Evolutionary conservation across 1,140 invertebrate species (phyloP), one percentile per base, ranked within the genome.

Genomic region (Matsumurasca onukii): DNA sequence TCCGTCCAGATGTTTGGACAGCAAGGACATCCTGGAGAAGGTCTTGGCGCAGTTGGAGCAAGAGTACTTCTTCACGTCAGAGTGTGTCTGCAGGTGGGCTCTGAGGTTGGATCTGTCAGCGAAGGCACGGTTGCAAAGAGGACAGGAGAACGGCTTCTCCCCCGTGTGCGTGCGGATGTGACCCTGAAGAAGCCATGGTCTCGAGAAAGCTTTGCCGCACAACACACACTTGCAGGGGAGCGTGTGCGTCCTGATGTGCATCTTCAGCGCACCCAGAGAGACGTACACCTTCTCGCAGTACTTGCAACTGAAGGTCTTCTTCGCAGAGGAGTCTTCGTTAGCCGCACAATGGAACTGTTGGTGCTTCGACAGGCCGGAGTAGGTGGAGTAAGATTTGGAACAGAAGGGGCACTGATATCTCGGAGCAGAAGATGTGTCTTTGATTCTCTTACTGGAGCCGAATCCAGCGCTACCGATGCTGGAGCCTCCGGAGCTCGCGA

Each of bases 171-270:
- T 97, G 25, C 94, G 84, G 75, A 97, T 95, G 81, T 97, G 95
- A 1, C 95, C 94, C 81, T 98, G 95, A 1, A 98, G 86, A 29
- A 98, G 81, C 97, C 97, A 98, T 0, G 97, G 97, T 30, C 97
- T 83, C 0, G 94, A 97, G 82, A 99, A 99, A 0, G 96, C 95
- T 78, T 99, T 99, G 0, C 96, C 96, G 78, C 97, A 99, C 22
- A 98, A 82, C 69, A 92, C 89, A 79, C 97, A 99, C 81, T 98
- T 98, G 85, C 97, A 98, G 0, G 97, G 97, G 69, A 99, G 80
- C 0, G 97, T 99, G 80, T 99, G 97, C 1, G 97, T 99, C 48
- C 97, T 86, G 72, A 98, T 98, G 82, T 99, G 97, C 97, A 99
- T 99, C 80, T 99, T 99, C 0, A 99, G 84, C 0, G 97, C 97